Base-by-base conservation (phyloP, 2,888 invertebrate species). In the Suillia variegata region DNA sequence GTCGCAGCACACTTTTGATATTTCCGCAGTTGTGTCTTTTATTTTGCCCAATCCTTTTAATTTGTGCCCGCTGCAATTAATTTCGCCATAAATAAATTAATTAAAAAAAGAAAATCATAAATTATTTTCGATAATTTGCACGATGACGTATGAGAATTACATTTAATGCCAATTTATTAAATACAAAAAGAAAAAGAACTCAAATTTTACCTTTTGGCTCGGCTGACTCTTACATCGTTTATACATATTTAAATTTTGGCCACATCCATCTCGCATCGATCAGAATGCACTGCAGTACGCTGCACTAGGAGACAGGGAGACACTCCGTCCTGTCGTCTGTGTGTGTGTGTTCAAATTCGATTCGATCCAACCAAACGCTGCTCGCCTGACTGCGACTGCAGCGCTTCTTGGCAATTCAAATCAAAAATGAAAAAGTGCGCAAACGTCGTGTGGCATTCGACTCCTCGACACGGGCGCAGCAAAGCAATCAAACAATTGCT, bases 401-500 rank as follows among this genome's bases (percentile, higher is more conserved):
- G 2, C 18, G 15, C 34, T n/a, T 24, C 20, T 20, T 59, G 54
- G 50, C 54, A 59, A 59, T 54, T 42, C 26, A 54, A 38, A 38
- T 38, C 38, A 5, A 22, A 15, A 24, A 24, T 24, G 24, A 22
- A 22, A n/a, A 20, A 55, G 34, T 60, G 49, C 52, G 56, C 52
- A 47, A 31, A 12, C 48, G 55, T 59, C 55, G 59, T 59, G 55
- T 59, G 59, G 55, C 59, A 56, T 38, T 59, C 54, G 54, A 42
- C 26, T 26, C 13, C 38, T n/a, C n/a, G n/a, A n/a, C n/a, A n/a
- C n/a, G n/a, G 49, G n/a, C 51, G 62, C 17, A 45, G n/a, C n/a
- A n/a, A n/a, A n/a, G n/a, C n/a, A 58, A 59, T 59, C 60, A 59
- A 62, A 56, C 59, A 64, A 60, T 64, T 64, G 64, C 64, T 64